These are phyloP conservation scores for Carposina sasakii DNA, from an alignment of 1,140 invertebrate genomes.

Conservation along the genomic window DNA sequence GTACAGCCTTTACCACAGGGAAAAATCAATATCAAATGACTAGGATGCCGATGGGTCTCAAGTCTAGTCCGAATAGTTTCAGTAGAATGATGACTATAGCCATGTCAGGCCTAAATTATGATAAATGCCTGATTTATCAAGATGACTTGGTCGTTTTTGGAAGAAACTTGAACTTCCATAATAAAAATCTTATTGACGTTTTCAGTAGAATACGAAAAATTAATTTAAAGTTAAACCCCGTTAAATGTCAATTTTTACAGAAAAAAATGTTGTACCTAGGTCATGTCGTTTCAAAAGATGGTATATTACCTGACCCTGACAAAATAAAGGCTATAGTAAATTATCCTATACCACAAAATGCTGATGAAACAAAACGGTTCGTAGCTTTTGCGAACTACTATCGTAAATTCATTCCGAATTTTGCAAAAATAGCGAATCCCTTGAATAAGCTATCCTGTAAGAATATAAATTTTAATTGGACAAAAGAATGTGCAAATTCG, in stretches of 20 bases:
- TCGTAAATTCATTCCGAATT: neutral
- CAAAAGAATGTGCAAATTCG: neutral
- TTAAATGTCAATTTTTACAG: constrained; percentile 1
- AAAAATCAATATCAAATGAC: constrained; percentile 7
- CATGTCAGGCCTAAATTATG: constrained; percentile 3
- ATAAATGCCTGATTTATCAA: neutral
- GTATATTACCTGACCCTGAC: neutral
- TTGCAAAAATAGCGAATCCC: neutral
- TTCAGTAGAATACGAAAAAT: neutral
- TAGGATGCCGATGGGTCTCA: neutral
- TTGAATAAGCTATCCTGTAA: neutral
- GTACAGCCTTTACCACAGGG: neutral
- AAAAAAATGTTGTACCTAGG: neutral
- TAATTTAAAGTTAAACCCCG: constrained; percentile 1
- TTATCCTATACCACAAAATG: neutral
- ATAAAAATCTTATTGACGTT: neutral
- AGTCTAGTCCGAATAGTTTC: neutral
- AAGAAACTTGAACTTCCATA: neutral
- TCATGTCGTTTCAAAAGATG: neutral
- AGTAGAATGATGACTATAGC: neutral
- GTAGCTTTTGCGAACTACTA: constrained; percentile 2
- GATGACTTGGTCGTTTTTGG: neutral
- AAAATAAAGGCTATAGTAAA: neutral
- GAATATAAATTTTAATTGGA: neutral
- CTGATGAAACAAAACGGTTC: neutral